A percentile compares a stretch with the other conserved stretches of the same genome.
These are phyloP conservation scores for Actinia tenebrosa DNA, from an alignment of 64 coral and sea anemone species.

Conservation along the genomic window DNA sequence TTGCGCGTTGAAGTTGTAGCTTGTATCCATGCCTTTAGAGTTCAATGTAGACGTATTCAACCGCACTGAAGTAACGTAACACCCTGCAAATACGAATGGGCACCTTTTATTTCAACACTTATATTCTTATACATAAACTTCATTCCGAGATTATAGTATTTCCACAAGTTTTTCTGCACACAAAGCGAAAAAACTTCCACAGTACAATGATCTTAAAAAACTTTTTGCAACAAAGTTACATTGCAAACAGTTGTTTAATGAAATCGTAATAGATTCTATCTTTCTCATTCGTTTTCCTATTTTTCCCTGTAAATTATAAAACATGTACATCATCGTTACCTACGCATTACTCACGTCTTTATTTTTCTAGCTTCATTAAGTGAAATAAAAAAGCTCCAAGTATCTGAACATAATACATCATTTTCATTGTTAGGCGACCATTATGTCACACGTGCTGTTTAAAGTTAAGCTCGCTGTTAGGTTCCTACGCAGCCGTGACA, in stretches of 20 bases:
- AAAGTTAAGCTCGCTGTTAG: too few species aligned
- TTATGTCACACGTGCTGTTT: too few species aligned
- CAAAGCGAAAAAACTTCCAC: background rate
- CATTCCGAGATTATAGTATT: background rate
- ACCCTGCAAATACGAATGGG: background rate
- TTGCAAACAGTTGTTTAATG: background rate
- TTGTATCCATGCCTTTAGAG: too few species aligned
- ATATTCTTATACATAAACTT: background rate
- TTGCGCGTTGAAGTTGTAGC: too few species aligned
- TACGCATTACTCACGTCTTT: too few species aligned
- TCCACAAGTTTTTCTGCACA: background rate
- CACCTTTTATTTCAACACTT: background rate
- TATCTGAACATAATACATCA: too few species aligned
- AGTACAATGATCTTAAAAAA: background rate
- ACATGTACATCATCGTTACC: background rate
- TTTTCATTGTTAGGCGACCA: too few species aligned
- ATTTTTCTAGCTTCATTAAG: background rate
- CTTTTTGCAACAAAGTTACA: background rate
- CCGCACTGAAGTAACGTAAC: too few species aligned
- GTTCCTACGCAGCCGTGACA: too few species aligned
- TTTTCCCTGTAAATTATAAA: background rate
- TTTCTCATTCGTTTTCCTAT: background rate
- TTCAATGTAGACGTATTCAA: too few species aligned
- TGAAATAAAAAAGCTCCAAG: too few species aligned
- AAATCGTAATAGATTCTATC: background rate